Conservation (phyloP, 1,140 invertebrate genomes). For the Drosophila rhopaloa region DNA sequence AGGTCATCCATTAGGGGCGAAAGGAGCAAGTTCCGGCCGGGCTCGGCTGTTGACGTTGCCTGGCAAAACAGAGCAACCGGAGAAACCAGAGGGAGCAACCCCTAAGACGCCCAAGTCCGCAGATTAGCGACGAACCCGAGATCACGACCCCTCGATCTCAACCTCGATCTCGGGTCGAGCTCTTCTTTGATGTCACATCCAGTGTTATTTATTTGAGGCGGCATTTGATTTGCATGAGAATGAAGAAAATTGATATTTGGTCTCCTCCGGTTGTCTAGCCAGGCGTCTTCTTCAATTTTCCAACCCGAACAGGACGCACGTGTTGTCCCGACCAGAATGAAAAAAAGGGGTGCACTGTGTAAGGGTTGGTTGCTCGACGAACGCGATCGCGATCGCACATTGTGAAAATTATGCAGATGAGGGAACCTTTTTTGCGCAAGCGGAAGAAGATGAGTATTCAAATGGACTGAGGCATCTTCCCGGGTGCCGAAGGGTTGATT, state of each 20-base stretch:
- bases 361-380: constrained; percentile 52
- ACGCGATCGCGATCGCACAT: constrained; percentile 53
- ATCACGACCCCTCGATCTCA: constrained; percentile 56
- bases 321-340: constrained; percentile 42
- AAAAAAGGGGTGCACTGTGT: constrained; percentile 55
- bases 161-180: constrained; percentile 14
- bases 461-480: constrained; percentile 71
- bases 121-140: constrained; percentile 53
- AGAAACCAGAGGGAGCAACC: constrained; percentile 51
- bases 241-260: constrained; percentile 82
- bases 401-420: constrained; percentile 83
- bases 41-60: constrained; percentile 66
- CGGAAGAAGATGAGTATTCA: constrained; percentile 78
- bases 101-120: constrained; percentile 50
- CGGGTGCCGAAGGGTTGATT: constrained; percentile 52
- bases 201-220: constrained; percentile 81
- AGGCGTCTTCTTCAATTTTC: constrained; percentile 58
- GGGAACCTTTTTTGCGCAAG: constrained; percentile 56
- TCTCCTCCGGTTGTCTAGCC: constrained; percentile 62
- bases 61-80: constrained; percentile 59
- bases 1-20: constrained; percentile 76
- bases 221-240: constrained; percentile 81
- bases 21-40: constrained; percentile 52
- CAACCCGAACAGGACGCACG: constrained; percentile 56
- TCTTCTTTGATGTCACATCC: constrained; percentile 73